These are phyloP conservation scores for Lampris incognitus DNA, from an alignment of 2,113 vertebrate genomes.

Conservation along the genomic window DNA sequence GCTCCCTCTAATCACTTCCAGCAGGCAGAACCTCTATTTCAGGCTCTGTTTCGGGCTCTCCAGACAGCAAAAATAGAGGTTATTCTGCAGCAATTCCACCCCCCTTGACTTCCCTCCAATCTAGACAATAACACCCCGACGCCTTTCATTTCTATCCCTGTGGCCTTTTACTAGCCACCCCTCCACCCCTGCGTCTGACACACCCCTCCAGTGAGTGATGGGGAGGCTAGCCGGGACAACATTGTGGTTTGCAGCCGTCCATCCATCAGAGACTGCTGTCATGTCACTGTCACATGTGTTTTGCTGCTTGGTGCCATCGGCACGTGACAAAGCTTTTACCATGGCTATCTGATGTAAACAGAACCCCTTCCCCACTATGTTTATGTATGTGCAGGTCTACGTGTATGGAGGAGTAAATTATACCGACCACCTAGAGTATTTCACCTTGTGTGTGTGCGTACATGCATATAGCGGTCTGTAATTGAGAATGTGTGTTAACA, in stretches of 20 bases:
- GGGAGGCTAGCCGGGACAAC: constrained; percentile 26
- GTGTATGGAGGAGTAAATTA: neutral
- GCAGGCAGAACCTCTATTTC: constrained; percentile 17
- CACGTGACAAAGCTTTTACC: constrained; percentile 17
- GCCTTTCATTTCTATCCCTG: constrained; percentile 34
- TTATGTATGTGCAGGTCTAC: constrained; percentile 17
- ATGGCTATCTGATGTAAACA: neutral
- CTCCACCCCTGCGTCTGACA: constrained; percentile 44
- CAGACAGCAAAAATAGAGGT: constrained; percentile 12
- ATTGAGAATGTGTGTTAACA: too few species aligned
- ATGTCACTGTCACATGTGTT: constrained; percentile 15
- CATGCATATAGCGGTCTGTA: too few species aligned
- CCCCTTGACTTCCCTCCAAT: constrained; percentile 35
- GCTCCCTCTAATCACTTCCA: constrained; percentile 24
- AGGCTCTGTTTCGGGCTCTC: constrained; percentile 28
- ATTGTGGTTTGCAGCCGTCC: constrained; percentile 33
- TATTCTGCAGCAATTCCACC: constrained; percentile 18
- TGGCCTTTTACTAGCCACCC: constrained; percentile 26
- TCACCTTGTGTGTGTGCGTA: constrained; percentile 1
- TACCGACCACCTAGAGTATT: neutral
- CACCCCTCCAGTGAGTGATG: constrained; percentile 57
- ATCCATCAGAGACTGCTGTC: constrained; percentile 54
- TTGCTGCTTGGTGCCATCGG: neutral
- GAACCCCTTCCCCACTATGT: neutral
- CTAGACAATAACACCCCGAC: constrained; percentile 42